Base-by-base conservation (phyloP, 1,140 invertebrate genomes). In the Pararge aegeria region DNA sequence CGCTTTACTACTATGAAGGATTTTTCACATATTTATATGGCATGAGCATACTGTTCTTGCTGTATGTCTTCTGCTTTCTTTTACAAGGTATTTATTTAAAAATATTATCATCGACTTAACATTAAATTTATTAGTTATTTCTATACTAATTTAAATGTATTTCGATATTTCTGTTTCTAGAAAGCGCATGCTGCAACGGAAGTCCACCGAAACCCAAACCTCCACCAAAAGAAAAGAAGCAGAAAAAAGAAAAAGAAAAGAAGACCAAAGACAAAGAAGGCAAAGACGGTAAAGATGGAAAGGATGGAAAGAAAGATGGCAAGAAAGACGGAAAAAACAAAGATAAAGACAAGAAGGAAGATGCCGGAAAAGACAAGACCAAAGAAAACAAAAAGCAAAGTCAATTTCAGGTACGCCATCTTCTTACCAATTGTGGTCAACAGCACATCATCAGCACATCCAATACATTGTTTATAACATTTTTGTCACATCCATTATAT, bases 1-100 rank as follows among this genome's bases (percentile, higher is more conserved):
- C 97, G 50, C 93, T 97, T 27, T 93, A 94, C 83, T 97, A 96
- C 90, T 97, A 98, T 92, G 97, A 99, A 94, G 96, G 96, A 59
- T 98, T 99, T 92, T 99, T 98, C 92, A 97, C 98, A 42, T 99
- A 98, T 90, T 93, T 99, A 42, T 99, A 99, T 90, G 95, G 96
- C 67, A 94, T 95, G 88, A 98, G 97, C 90, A 97, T 99, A 80
- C 90, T 98, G 62, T 99, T 99, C 92, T 93, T 99, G 69, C 91
- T 98, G 66, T 99, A 99, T 90, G 97, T 98, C 44, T 98, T 98
- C 92, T 96, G 97, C 90, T 99, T 98, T 92, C 92, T 99, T 58
- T 93, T 99, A 56, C 96, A 97, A 92, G 92, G 92, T 92, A 73
- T 15, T 1, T 10, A 1, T 34, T 3, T 34, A 7, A 34, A 0